A percentile compares a stretch with the other conserved stretches of the same genome.
phyloP scores from a whole-genome alignment of 2,797 vertebrate species.

The Graptemys geographica region DNA sequence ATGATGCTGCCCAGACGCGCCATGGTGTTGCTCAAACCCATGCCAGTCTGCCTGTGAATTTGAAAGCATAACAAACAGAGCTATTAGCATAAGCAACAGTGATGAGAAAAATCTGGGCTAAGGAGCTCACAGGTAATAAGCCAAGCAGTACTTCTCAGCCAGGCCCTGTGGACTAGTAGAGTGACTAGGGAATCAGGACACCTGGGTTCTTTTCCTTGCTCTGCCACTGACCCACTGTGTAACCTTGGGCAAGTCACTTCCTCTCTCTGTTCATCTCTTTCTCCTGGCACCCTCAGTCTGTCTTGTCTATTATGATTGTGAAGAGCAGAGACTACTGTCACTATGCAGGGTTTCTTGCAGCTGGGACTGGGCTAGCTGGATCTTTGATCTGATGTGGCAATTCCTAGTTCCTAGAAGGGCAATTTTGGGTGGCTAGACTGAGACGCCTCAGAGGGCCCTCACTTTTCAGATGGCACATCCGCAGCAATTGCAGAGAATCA shows the following conservation, averaged over 20 bases:
- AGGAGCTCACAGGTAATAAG: neutral
- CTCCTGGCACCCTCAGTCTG: neutral
- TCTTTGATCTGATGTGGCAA: neutral
- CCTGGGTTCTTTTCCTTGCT: neutral
- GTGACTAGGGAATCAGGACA: neutral
- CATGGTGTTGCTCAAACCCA: conserved; percentile 87
- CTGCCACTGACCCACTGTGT: neutral
- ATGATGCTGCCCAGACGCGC: conserved; percentile 87
- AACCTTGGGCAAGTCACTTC: neutral
- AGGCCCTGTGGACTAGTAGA: neutral
- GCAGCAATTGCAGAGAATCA: neutral
- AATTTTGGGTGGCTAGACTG: neutral
- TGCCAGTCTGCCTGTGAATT: conserved; percentile 86
- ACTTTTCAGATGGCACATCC: neutral
- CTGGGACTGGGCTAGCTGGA: neutral
- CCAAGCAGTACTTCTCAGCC: neutral
- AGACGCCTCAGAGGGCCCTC: neutral
- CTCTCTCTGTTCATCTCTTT: neutral
- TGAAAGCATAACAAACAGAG: neutral
- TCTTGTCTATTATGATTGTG: neutral
- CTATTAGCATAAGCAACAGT: neutral
- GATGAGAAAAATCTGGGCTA: neutral
- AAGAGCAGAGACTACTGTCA: neutral
- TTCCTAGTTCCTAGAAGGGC: neutral
- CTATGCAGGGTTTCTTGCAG: neutral